Evolutionary conservation across 2,888 invertebrate species (phyloP).

Genomic region (Thyatira batis): DNA sequence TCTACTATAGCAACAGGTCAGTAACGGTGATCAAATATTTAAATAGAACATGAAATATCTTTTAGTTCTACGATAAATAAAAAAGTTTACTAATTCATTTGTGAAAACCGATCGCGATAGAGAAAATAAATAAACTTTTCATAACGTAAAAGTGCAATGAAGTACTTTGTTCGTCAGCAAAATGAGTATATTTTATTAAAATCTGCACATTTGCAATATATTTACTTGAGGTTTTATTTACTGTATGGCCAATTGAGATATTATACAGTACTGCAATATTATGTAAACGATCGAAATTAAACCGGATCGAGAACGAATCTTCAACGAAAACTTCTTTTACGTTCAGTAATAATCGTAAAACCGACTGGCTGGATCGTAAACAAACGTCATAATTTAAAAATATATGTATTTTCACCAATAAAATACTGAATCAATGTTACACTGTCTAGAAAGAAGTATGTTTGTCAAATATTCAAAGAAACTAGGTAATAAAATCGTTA

Average conservation of each 20-base stretch:
- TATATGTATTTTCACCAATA: neutral
- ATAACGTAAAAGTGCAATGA: neutral
- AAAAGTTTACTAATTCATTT: neutral
- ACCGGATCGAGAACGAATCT: conserved; percentile 24
- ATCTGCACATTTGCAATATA: conserved; percentile 20
- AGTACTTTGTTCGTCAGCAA: conserved; percentile 7
- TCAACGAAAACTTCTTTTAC: conserved; percentile 20
- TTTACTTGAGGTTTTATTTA: conserved; percentile 5
- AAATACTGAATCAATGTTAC: neutral
- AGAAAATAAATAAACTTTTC: neutral
- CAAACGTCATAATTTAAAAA: conserved; percentile 6
- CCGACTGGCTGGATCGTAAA: conserved; percentile 12
- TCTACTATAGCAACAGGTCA: too few relatives aligned
- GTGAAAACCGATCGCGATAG: neutral
- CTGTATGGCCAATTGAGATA: conserved; percentile 19
- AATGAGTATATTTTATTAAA: conserved; percentile 14
- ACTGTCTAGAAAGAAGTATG: neutral
- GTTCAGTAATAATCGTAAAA: conserved; percentile 16
- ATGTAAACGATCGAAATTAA: conserved; percentile 19
- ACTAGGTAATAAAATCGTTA: too few relatives aligned
- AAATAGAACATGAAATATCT: too few relatives aligned
- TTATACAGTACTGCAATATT: conserved; percentile 26
- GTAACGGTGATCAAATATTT: too few relatives aligned
- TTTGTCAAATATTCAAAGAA: too few relatives aligned
- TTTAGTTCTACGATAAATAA: too few relatives aligned